A percentile compares a stretch with the other conserved stretches of the same genome.
These are phyloP conservation scores for Folsomia candida DNA, from an alignment of 2,888 invertebrate genomes.

Conservation along the genomic window DNA sequence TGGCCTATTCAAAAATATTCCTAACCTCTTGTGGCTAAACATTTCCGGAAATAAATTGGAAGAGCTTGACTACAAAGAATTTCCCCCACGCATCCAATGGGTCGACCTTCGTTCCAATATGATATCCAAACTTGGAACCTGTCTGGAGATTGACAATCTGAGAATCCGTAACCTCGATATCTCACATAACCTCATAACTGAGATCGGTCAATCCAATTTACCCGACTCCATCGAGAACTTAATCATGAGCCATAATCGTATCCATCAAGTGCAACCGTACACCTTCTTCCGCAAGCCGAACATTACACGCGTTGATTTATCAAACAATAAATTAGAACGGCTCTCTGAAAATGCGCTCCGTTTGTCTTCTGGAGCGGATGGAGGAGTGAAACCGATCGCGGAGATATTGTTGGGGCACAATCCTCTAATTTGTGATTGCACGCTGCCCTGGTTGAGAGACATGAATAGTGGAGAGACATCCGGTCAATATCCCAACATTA, in stretches of 20 bases:
- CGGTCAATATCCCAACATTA: conserved; percentile 74
- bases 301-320: conserved; percentile 75
- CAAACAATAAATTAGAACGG: conserved; percentile 71
- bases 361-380: conserved; percentile 48
- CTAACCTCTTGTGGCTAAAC: conserved; percentile 79
- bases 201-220: conserved; percentile 77
- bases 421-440: conserved; percentile 83
- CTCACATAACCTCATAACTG: conserved; percentile 74
- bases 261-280: conserved; percentile 78
- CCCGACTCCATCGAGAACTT: conserved; percentile 78
- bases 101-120: conserved; percentile 80
- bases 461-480: conserved; percentile 70
- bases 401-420: conserved; percentile 83
- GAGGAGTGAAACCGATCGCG: conserved; percentile 55
- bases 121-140: conserved; percentile 78
- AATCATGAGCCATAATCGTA: conserved; percentile 75
- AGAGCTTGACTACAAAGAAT: conserved; percentile 80
- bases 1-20: conserved; percentile 74
- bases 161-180: conserved; percentile 75
- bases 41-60: conserved; percentile 80
- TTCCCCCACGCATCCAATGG: conserved; percentile 80
- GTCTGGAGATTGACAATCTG: conserved; percentile 75
- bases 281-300: conserved; percentile 84
- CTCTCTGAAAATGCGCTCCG: conserved; percentile 55
- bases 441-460: conserved; percentile 86